Evolutionary conservation across 2,888 invertebrate genomes (phyloP).

Genomic region (Cryptosula pallasiana): DNA sequence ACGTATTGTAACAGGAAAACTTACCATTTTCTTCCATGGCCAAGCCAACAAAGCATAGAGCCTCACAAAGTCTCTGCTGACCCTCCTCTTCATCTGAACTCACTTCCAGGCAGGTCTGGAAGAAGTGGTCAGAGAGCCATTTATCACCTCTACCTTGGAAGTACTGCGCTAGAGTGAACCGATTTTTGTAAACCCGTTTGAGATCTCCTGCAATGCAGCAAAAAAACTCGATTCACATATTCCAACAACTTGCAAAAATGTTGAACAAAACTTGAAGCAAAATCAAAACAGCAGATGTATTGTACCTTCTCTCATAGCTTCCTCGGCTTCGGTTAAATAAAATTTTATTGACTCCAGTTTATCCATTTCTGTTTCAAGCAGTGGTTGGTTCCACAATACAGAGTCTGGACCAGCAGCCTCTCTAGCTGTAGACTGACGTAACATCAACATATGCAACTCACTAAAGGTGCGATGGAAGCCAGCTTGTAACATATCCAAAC

Average conservation of each 20-base stretch:
- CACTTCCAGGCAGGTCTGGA: constrained; percentile 42
- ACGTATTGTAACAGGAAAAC: no score
- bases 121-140: constrained; percentile 51
- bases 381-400: constrained; percentile 42
- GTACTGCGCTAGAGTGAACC: constrained; percentile 44
- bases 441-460: constrained; percentile 48
- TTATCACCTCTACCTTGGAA: constrained; percentile 44
- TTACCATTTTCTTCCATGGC: constrained; percentile 48
- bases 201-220: constrained; percentile 25
- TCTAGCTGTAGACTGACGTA: constrained; percentile 42
- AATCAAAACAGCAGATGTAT: no score
- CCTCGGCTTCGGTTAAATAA: constrained; percentile 45
- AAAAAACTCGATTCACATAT: no score
- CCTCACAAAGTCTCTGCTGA: constrained; percentile 45
- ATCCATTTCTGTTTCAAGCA: constrained; percentile 46
- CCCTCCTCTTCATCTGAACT: constrained; percentile 36
- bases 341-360: constrained; percentile 45
- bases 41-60: constrained; percentile 47
- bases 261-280: no score
- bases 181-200: constrained; percentile 30
- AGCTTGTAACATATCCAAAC: constrained; percentile 49
- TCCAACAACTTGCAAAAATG: no score
- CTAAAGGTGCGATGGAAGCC: constrained; percentile 50
- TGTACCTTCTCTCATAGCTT: constrained; percentile 43
- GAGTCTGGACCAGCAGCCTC: constrained; percentile 48